phyloP scores from a whole-genome alignment of 2,888 invertebrate genomes.

The Ennomos quercinarius region DNA sequence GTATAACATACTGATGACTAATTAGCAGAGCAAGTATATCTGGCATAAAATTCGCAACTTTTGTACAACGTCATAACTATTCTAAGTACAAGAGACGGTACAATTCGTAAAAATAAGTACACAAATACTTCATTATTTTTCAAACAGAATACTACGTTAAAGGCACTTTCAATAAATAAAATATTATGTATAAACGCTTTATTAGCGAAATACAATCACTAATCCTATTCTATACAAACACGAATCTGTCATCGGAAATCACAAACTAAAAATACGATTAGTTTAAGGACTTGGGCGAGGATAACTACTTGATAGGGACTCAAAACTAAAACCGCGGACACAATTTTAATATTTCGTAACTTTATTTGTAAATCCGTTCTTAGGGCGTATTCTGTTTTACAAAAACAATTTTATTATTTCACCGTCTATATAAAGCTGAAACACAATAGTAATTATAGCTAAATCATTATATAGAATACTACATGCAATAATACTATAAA shows the following conservation, averaged over 20 bases:
- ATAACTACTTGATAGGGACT: conserved; percentile 1
- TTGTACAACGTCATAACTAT: conserved; percentile 17
- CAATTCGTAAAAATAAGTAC: conserved; percentile 30
- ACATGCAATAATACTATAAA: conserved; percentile 37
- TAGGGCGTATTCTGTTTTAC: conserved; percentile 4
- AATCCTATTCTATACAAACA: conserved; percentile 38
- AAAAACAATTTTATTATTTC: conserved; percentile 8
- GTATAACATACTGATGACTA: background rate
- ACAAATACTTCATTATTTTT: conserved; percentile 26
- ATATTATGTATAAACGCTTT: conserved; percentile 27
- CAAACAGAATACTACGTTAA: conserved; percentile 32
- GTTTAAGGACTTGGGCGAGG: background rate
- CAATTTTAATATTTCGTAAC: too few species aligned
- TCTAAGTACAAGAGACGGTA: conserved; percentile 27
- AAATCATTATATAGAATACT: conserved; percentile 24
- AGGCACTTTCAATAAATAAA: conserved; percentile 43
- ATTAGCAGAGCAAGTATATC: background rate
- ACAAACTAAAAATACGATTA: conserved; percentile 25
- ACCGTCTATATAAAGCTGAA: conserved; percentile 17
- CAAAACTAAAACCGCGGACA: too few species aligned
- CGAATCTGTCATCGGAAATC: conserved; percentile 30
- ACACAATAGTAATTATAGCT: conserved; percentile 14
- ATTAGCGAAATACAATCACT: conserved; percentile 32
- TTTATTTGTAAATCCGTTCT: conserved; percentile 2
- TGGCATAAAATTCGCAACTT: conserved; percentile 16